Evolutionary conservation across 2,888 invertebrate genomes (phyloP), one percentile per base, ranked within the genome.

Genomic region (Nineta flava): DNA sequence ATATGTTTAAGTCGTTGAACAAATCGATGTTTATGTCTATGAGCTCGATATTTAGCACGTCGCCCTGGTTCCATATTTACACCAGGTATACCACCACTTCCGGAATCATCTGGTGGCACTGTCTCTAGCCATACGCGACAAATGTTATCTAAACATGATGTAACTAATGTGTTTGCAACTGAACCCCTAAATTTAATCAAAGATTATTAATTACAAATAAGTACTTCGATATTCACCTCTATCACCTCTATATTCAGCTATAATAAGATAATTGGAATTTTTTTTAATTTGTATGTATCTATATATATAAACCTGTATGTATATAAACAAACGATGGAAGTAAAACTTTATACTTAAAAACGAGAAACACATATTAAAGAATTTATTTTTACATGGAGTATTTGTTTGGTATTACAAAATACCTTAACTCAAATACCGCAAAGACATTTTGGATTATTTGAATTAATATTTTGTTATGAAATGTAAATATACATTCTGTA

Each of bases 111-210:
- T 0, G 96, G 95, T 55, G 96, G 75, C 53, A 95, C 83, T 0
- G 96, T 97, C 71, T 99, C 97, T 49, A 93, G 90, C 99, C 99
- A 99, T 58, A 99, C 82, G 56, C 99, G 84, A 64, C 96, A 97
- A 60, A 99, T 97, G 71, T 97, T 96, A 70, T 99, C 99, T 62
- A 88, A 81, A 68, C 96, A 97, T 47, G 95, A 96, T 51, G 99
- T 97, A 52, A 99, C 91, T 57, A 99, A 69, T 81, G 96, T 93
- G 70, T 99, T 97, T 53, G 94, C 93, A 12, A 97, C 94, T 48
- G 94, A 92, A 49, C 95, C 94, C 65, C 91, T 91, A 66, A 19
- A 66, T 63, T 55, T 57, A 55, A 51, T 53, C 12, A 46, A 9
- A 3, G 17, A 19, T 17, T 16, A 15, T n/a, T 43, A 16, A 16